Evolutionary conservation across 1,140 invertebrate genomes (phyloP).

Genomic region (Tribolium castaneum): DNA sequence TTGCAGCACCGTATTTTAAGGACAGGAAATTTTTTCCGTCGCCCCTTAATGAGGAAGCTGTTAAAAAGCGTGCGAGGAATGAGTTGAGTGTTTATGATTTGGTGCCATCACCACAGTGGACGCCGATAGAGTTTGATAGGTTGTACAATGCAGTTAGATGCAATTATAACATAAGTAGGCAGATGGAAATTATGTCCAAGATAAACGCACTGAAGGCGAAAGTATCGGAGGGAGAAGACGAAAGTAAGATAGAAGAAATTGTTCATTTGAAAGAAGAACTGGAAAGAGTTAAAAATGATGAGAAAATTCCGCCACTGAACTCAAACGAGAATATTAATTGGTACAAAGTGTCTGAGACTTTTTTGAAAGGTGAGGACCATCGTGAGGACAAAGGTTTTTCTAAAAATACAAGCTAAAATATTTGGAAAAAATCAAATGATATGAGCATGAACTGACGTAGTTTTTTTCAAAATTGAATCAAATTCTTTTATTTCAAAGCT

Average conservation of each 20-base stretch:
- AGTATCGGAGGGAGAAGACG: background rate
- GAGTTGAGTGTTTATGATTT: constrained; percentile 55
- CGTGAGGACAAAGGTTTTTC: no score
- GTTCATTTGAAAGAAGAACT: constrained; percentile 33
- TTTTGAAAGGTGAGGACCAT: constrained; percentile 50
- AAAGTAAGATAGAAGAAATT: background rate
- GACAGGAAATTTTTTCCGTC: constrained; percentile 53
- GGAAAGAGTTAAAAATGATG: constrained; percentile 35
- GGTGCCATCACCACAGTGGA: constrained; percentile 48
- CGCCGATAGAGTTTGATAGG: constrained; percentile 38
- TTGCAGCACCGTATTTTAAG: constrained; percentile 62
- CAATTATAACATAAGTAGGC: constrained; percentile 36
- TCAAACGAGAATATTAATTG: constrained; percentile 53
- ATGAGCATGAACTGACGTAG: no score
- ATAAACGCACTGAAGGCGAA: constrained; percentile 7
- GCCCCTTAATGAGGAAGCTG: constrained; percentile 55
- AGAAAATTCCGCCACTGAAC: constrained; percentile 37
- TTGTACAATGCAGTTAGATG: constrained; percentile 39
- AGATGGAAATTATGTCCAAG: constrained; percentile 24
- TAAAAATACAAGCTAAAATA: no score
- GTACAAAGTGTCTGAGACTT: constrained; percentile 49
- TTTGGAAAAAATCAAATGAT: no score
- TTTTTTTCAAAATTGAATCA: no score
- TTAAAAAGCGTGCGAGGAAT: constrained; percentile 51
- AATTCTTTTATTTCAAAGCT: no score